phyloP scores from a whole-genome alignment of 2,113 vertebrate genomes.

The Potamarius usumacintae region DNA sequence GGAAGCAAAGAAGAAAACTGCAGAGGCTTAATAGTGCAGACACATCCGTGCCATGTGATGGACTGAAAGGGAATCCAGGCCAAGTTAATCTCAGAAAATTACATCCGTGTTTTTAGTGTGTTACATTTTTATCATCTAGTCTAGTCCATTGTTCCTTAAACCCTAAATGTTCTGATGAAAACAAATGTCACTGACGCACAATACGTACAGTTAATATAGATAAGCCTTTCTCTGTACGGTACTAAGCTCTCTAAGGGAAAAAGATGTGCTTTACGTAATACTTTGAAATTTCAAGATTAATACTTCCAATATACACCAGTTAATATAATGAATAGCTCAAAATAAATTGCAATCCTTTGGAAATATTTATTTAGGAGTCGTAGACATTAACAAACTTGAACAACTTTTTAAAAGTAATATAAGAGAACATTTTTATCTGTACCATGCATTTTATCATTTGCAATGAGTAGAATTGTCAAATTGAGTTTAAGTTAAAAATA shows the following conservation, averaged over 20 bases:
- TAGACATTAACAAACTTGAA: neutral
- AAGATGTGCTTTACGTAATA: slow-evolving; percentile 49
- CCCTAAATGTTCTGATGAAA: slow-evolving; percentile 47
- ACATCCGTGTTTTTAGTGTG: neutral
- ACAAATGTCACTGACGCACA: slow-evolving; percentile 63
- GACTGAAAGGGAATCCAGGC: slow-evolving; percentile 60
- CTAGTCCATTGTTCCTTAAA: slow-evolving; percentile 54
- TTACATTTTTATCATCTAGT: slow-evolving; percentile 56
- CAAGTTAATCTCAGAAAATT: neutral
- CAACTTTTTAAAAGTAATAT: too few relatives aligned
- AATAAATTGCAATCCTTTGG: slow-evolving; percentile 47
- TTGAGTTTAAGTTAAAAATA: neutral
- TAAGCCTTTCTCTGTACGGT: slow-evolving; percentile 58
- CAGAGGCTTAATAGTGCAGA: slow-evolving; percentile 61
- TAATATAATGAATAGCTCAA: slow-evolving; percentile 57
- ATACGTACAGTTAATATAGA: slow-evolving; percentile 50
- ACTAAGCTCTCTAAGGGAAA: slow-evolving; percentile 38
- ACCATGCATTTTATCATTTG: neutral
- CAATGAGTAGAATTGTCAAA: neutral
- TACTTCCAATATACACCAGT: slow-evolving; percentile 47
- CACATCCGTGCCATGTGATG: slow-evolving; percentile 26
- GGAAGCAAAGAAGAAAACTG: slow-evolving; percentile 74
- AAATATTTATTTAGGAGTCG: slow-evolving; percentile 23
- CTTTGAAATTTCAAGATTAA: slow-evolving; percentile 54
- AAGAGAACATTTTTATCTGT: neutral